Conservation (phyloP, 2,797 vertebrate species). For the Anas flavirostris region DNA sequence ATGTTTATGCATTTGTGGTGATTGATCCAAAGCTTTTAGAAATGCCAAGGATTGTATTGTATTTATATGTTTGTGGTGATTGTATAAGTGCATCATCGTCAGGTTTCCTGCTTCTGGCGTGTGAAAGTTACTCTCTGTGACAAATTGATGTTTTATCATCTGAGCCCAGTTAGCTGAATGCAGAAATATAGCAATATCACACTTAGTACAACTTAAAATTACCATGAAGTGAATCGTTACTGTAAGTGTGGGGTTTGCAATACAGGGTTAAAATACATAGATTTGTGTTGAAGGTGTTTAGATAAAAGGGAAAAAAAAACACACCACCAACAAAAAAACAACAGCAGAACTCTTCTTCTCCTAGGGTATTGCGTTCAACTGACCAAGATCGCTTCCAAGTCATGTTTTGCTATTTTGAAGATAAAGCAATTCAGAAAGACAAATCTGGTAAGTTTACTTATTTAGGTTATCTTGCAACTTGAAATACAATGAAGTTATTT, state of each 20-base stretch:
- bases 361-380: conserved; percentile 88
- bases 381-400: conserved; percentile 97
- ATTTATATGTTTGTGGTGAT: not conserved
- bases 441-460: conserved; percentile 88
- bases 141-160: not conserved
- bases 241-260: not conserved
- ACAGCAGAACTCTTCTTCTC: not conserved
- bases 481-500: not conserved
- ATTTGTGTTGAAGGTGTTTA: not conserved
- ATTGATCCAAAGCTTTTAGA: not conserved
- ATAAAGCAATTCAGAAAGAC: conserved; percentile 98
- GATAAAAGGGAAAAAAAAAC: not conserved
- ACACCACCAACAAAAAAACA: too few relatives aligned
- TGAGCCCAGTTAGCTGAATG: not conserved
- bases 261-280: not conserved
- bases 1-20: not conserved
- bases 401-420: conserved; percentile 98
- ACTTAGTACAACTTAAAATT: not conserved
- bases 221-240: not conserved
- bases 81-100: not conserved
- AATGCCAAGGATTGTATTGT: not conserved
- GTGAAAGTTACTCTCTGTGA: not conserved
- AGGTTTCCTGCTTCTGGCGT: not conserved
- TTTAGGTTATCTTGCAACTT: not conserved
- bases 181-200: not conserved